Evolutionary conservation across 2,888 invertebrate species (phyloP).

Genomic region (Ormyrus thymus): DNA sequence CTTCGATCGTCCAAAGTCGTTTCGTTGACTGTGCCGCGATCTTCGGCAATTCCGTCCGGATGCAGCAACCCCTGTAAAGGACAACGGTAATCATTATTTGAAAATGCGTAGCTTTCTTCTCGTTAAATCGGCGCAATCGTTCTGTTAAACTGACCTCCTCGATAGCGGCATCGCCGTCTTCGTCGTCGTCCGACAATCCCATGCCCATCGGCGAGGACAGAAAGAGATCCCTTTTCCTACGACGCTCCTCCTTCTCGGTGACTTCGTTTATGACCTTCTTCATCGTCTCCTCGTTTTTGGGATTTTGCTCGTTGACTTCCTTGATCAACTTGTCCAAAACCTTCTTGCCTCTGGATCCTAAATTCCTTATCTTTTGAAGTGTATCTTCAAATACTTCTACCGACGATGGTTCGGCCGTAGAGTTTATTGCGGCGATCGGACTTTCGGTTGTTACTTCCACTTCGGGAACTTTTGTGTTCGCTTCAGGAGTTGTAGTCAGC

Average conservation of each 20-base stretch:
- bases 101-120: background rate
- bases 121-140: background rate
- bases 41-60: conserved; percentile 81
- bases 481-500: background rate
- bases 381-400: conserved; percentile 80
- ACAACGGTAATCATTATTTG: background rate
- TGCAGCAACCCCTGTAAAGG: conserved; percentile 68
- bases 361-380: conserved; percentile 76
- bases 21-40: conserved; percentile 80
- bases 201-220: conserved; percentile 76
- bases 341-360: conserved; percentile 79
- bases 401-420: conserved; percentile 62
- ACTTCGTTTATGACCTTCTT: conserved; percentile 76
- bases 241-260: conserved; percentile 69
- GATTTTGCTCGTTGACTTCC: conserved; percentile 65
- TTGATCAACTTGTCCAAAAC: conserved; percentile 78
- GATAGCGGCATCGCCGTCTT: conserved; percentile 78
- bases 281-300: conserved; percentile 58
- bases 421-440: background rate
- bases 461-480: background rate
- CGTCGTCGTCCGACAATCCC: conserved; percentile 79
- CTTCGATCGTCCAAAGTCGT: conserved; percentile 82
- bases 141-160: conserved; percentile 77
- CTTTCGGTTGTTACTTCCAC: background rate
- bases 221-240: conserved; percentile 77